Evolutionary conservation across 1,140 invertebrate species (phyloP), one percentile per base, ranked within the genome.

Genomic region (Anoplolepis gracilipes): DNA sequence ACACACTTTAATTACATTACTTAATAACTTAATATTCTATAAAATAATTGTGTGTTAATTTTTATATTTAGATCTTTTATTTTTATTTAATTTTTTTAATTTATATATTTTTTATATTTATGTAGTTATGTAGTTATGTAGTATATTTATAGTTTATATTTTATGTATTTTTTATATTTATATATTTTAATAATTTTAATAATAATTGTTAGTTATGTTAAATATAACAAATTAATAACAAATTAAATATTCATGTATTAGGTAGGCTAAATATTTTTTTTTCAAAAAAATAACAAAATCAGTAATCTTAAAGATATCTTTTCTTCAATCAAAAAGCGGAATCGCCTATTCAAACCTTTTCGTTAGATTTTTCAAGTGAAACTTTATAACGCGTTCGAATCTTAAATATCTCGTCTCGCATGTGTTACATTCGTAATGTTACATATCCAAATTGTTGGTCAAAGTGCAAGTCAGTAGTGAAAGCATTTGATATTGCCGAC

Each of bases 401-500:
- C 77, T 79, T 25, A 6, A 25, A 79, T 69, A 65, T 33, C 11
- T 28, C 46, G 2, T 49, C n/a, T 77, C 19, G 76, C 2, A 16
- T 49, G 22, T 53, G 62, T 55, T 55, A 30, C 30, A 78, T 79
- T 42, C 42, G 22, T 22, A 46, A 55, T 36, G 64, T 30, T 70
- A 84, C 16, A 70, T 59, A 42, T 46, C 55, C 36, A 8, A 46
- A 59, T 55, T 62, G 42, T 84, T 64, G 49, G 61, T 75, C 69
- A 49, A 16, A 55, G 36, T 59, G 69, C 25, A 82, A 62, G 87
- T 89, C 85, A 81, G 81, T 88, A 88, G 88, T 87, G 85, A 86
- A 89, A 84, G 72, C 81, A 89, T 89, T 90, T 85, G 87, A n/a
- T n/a, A n/a, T n/a, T 72, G 61, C 81, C 76, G 69, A 79, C 89